These are phyloP conservation scores for Acanthosepion lycidas DNA, from an alignment of 2,888 invertebrate species.

Conservation along the genomic window DNA sequence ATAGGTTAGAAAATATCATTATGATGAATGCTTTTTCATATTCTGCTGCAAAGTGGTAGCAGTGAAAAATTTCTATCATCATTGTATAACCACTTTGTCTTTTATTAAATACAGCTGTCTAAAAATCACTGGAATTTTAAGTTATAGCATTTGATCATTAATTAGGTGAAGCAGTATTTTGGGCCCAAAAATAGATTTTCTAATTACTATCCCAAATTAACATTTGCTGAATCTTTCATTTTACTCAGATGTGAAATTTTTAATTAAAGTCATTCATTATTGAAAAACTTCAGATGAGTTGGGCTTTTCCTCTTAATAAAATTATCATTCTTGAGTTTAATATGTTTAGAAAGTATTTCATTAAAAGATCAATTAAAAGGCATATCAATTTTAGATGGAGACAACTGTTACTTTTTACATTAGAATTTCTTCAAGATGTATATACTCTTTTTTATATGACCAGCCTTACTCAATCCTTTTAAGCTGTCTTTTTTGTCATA, in stretches of 20 bases:
- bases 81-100: too few relatives aligned
- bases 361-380: not conserved
- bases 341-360: conserved; percentile 2
- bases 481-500: too few relatives aligned
- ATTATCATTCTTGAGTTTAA: not conserved
- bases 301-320: not conserved
- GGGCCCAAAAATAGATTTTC: not conserved
- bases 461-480: too few relatives aligned
- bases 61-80: not conserved
- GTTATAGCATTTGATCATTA: conserved; percentile 3
- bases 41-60: not conserved
- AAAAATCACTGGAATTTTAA: too few relatives aligned
- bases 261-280: conserved; percentile 17
- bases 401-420: too few relatives aligned
- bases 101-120: too few relatives aligned
- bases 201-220: conserved; percentile 8
- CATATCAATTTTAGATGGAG: too few relatives aligned
- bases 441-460: too few relatives aligned
- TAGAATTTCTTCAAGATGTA: too few relatives aligned
- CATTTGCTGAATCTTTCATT: not conserved
- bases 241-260: not conserved
- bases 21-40: not conserved
- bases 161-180: not conserved
- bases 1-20: too few relatives aligned
- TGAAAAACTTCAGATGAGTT: not conserved